Evolutionary conservation across 2,113 vertebrate species (phyloP), one percentile per base, ranked within the genome.

Genomic region (Phalacrocorax pelagicus): DNA sequence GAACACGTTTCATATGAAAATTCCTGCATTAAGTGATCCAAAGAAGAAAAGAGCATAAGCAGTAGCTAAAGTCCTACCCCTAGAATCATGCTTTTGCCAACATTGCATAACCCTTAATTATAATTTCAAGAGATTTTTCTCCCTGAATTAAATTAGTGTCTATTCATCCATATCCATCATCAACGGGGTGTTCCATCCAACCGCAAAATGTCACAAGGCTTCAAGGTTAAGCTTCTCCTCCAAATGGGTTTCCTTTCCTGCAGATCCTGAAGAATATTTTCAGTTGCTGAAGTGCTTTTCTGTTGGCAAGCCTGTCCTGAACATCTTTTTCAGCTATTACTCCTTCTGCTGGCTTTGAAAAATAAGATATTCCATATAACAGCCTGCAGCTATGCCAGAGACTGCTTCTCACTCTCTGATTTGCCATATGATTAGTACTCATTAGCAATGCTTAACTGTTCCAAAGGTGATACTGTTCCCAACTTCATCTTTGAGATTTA

Each of bases 381-480:
- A 95, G 77, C 52, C 86, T 91, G 80, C 47, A 91, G 80, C 72
- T 94, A 88, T 85, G 70, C 73, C 92, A 77, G 49, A 89, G 80
- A 93, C 52, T 71, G n/a, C 44, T 91, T 96, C 61, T 89, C 61
- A 86, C 44, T 93, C 81, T 83, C 69, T 69, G 91, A 91, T 72
- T 86, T 86, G n/a, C 86, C 70, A 85, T 87, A 79, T 92, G 89
- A 97, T 95, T 95, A 95, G 55, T 62, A 78, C 71, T 96, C 90
- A 84, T 92, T 81, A 94, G n/a, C 72, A 96, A 88, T 63, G 34
- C 59, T 83, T 90, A 86, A 74, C 75, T 47, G 63, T 70, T 94
- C 62, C 58, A 81, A 94, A 93, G 69, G n/a, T 89, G 44, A 81
- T 86, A 36, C 57, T 79, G 40, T 89, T 96, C 61, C 47, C 40